Conservation (phyloP, 2,113 vertebrate genomes). For the Prunella fulvescens region DNA sequence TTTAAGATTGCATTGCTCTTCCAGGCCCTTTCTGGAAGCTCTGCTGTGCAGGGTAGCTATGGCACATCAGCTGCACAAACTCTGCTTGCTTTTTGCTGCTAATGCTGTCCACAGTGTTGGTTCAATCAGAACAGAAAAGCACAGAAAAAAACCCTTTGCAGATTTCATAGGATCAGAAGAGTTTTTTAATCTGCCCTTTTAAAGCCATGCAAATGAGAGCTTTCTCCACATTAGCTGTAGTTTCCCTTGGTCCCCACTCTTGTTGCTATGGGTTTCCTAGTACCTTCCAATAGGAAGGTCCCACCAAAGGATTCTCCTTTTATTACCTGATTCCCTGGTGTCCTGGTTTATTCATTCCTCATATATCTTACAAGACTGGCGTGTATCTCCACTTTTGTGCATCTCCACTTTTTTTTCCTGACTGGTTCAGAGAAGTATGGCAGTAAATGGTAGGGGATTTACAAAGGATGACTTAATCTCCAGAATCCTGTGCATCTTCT, state of each 20-base stretch:
- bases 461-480: background rate
- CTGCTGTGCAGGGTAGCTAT: background rate
- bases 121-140: background rate
- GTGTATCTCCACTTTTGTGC: background rate
- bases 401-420: background rate
- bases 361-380: background rate
- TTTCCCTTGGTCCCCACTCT: background rate
- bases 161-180: background rate
- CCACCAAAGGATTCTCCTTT: background rate
- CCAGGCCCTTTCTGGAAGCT: background rate
- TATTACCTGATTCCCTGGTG: background rate
- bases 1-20: background rate
- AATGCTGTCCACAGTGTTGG: background rate
- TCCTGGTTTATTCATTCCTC: background rate
- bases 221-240: background rate
- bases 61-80: rapidly evolving
- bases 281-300: background rate
- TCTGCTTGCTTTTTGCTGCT: background rate
- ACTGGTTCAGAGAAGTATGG: background rate
- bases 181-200: background rate
- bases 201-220: background rate
- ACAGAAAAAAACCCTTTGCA: background rate
- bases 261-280: background rate
- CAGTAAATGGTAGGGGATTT: background rate
- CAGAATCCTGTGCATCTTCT: background rate